phyloP scores from a whole-genome alignment of 2,888 invertebrate genomes.

The Eristalis tenax region DNA sequence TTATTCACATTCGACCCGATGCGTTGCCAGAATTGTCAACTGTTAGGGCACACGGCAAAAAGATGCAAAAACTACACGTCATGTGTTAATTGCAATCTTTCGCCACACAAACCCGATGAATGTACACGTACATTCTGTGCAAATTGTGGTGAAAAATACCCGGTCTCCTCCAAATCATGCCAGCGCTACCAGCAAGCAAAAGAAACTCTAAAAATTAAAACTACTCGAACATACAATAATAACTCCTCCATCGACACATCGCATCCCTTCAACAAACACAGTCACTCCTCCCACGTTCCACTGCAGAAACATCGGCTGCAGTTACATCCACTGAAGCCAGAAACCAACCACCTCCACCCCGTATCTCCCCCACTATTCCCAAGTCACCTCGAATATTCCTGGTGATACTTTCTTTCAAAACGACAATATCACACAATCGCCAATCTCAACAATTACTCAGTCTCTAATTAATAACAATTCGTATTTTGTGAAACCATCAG shows the following conservation, averaged over 20 bases:
- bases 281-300: neutral
- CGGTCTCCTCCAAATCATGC: too few species aligned
- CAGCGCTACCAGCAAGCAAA: too few species aligned
- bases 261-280: neutral
- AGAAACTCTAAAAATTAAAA: too few species aligned
- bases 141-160: neutral
- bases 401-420: neutral
- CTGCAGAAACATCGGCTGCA: too few species aligned
- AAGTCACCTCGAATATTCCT: neutral
- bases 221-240: neutral
- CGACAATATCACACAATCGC: neutral
- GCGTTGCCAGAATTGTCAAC: constrained; percentile 49
- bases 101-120: neutral
- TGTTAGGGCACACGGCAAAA: constrained; percentile 36
- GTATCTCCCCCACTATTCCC: neutral
- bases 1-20: constrained; percentile 58
- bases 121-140: constrained; percentile 19
- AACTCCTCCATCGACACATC: neutral
- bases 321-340: too few species aligned
- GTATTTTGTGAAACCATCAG: neutral
- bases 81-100: constrained; percentile 12
- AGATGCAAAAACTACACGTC: neutral
- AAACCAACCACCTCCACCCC: too few species aligned
- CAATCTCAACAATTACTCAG: neutral
- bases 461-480: neutral